Evolutionary conservation across 1,140 invertebrate species (phyloP), one percentile per base, ranked within the genome.

Genomic region (Papilio polyxenes): DNA sequence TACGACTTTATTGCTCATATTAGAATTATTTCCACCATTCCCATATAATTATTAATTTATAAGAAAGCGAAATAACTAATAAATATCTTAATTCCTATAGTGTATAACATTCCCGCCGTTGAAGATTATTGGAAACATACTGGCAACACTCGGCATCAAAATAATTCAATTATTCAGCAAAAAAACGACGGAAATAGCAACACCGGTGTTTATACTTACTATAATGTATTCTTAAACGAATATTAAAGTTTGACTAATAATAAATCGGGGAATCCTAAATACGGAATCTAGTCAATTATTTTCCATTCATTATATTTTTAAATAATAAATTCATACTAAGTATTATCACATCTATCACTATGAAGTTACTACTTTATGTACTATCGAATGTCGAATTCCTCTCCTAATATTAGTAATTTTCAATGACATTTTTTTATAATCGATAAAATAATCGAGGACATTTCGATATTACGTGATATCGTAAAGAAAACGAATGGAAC

Each of bases 311-410:
- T 84, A 62, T 80, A 20, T 76, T n/a, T 87, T 88, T 83, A 83
- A 87, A 84, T 82, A 85, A 86, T 87, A 87, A 31, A 86, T 88
- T 83, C 85, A 80, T 89, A 88, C 83, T 87, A 88, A 86, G 85
- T 89, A 89, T 84, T 92, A 91, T 91, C 92, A 93, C 90, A 89
- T 88, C 90, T 92, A 93, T 91, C 87, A 88, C 90, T 92, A 91
- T 89, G 78, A 83, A 88, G 85, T 87, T 86, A 81, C 86, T 87
- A 89, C 82, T 83, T 82, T 83, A 76, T 76, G 49, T 76, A 76
- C 20, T 76, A 23, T 76, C 74, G 44, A 49, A 37, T 44, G 3
- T 75, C 74, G 74, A 65, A 31, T 65, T 31, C 3, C n/a, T n/a
- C n/a, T 69, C 11, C 20, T 65, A 1, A 23, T 31, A 23, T 15